Evolutionary conservation across 2,888 invertebrate species (phyloP).

Genomic region (Archips crataeganus): DNA sequence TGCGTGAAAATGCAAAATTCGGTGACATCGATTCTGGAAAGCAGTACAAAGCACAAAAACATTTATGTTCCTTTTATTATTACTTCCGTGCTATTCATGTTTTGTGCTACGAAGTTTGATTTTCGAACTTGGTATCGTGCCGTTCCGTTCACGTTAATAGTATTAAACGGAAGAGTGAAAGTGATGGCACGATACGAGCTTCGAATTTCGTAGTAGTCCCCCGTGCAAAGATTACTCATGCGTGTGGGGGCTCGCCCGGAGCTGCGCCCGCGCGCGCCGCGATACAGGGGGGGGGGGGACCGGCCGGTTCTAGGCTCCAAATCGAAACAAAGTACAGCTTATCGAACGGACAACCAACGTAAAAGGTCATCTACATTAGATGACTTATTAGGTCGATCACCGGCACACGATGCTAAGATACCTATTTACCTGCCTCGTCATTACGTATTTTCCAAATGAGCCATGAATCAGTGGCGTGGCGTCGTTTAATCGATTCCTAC

Average conservation of each 20-base stretch:
- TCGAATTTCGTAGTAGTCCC: not conserved
- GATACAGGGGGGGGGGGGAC: not conserved
- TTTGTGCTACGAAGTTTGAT: too few relatives aligned
- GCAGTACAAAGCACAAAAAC: too few relatives aligned
- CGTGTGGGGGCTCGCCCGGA: not conserved
- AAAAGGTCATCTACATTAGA: slow-evolving; percentile 5
- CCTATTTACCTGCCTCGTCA: not conserved
- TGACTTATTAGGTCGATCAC: slow-evolving; percentile 5
- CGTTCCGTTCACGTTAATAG: too few relatives aligned
- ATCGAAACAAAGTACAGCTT: not conserved
- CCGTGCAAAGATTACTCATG: not conserved
- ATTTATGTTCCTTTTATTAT: too few relatives aligned
- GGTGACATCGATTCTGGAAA: too few relatives aligned
- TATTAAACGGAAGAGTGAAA: too few relatives aligned
- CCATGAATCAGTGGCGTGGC: not conserved
- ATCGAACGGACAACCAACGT: not conserved
- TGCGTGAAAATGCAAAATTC: too few relatives aligned
- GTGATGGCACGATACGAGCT: too few relatives aligned
- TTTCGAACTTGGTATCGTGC: too few relatives aligned
- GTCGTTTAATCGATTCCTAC: too few relatives aligned
- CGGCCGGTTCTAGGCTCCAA: slow-evolving; percentile 1
- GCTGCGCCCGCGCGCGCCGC: not conserved
- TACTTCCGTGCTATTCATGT: too few relatives aligned
- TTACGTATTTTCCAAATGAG: not conserved
- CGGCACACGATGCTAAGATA: not conserved